Evolutionary conservation across 2,113 vertebrate species (phyloP).

Genomic region (Geococcyx californianus): DNA sequence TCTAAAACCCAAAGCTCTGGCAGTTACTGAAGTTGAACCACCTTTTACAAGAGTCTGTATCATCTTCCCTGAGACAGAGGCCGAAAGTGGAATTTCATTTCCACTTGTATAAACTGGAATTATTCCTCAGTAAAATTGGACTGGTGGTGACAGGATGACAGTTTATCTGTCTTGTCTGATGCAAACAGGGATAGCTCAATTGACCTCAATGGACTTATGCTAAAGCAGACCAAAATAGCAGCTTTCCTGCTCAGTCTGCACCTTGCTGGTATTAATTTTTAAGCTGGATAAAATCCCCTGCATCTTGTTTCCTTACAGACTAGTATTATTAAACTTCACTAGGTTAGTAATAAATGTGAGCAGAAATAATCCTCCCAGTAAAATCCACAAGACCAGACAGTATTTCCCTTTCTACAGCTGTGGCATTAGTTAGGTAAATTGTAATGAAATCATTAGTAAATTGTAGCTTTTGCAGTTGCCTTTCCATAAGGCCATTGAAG

Average conservation of each 20-base stretch:
- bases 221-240: neutral
- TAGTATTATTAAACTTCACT: neutral
- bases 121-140: neutral
- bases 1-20: neutral
- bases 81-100: neutral
- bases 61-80: neutral
- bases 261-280: neutral
- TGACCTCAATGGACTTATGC: neutral
- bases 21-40: neutral
- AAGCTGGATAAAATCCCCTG: neutral
- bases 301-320: neutral
- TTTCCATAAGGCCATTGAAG: slow-evolving; percentile 14
- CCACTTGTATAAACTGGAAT: neutral
- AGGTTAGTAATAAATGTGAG: neutral
- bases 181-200: neutral
- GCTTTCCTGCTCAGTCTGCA: neutral
- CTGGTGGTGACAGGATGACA: neutral
- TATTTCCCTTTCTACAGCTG: neutral
- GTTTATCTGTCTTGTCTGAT: neutral
- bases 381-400: neutral
- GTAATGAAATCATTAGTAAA: neutral
- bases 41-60: neutral
- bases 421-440: neutral
- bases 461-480: slow-evolving; percentile 33
- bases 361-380: neutral